phyloP scores from a whole-genome alignment of 2,113 vertebrate genomes.

The Hystrix brachyura region DNA sequence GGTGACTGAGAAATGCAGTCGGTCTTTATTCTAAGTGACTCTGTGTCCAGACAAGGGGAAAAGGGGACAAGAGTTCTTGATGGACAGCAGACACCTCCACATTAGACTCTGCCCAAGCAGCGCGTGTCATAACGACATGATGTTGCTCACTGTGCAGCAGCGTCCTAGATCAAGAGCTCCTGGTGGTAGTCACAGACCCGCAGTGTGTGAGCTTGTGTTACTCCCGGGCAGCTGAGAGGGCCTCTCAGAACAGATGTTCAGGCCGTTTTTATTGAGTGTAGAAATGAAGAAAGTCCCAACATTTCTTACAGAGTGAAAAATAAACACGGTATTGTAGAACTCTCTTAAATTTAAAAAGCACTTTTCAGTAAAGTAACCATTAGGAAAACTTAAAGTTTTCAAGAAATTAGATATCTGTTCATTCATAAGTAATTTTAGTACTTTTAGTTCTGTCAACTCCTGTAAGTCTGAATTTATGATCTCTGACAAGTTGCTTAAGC shows the following conservation, averaged over 20 bases:
- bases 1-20: neutral
- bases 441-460: neutral
- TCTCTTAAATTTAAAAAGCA: neutral
- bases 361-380: neutral
- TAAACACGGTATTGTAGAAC: neutral
- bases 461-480: neutral
- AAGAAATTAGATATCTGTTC: neutral
- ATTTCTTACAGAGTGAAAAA: neutral
- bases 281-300: neutral
- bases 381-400: neutral
- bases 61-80: neutral
- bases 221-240: fast-evolving
- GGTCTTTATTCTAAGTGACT: neutral
- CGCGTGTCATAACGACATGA: fast-evolving
- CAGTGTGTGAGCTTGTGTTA: fast-evolving
- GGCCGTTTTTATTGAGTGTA: neutral
- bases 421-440: neutral
- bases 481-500: neutral
- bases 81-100: neutral
- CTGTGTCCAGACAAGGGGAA: neutral
- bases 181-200: too few relatives aligned
- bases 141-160: fast-evolving
- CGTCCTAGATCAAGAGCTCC: neutral
- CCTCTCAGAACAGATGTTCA: neutral
- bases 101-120: neutral